Percentiles rank a stretch among this genome's conserved stretches.
Evolutionary conservation across 2,797 vertebrate species (phyloP).

Genomic region (Xyrichtys novacula): DNA sequence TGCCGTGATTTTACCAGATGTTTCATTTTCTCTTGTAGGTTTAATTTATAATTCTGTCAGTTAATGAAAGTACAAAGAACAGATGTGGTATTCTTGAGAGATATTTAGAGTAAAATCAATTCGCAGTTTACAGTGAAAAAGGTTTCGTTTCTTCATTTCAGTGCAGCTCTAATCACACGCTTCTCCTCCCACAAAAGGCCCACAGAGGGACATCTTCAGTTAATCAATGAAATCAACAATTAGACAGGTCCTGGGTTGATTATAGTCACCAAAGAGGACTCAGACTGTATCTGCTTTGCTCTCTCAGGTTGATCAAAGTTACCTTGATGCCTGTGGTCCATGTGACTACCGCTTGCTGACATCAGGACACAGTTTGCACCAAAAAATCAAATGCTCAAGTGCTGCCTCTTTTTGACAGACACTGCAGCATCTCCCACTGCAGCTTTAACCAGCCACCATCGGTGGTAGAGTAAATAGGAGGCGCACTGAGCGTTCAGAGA

Average conservation of each 20-base stretch:
- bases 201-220: neutral
- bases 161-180: neutral
- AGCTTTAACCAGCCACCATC: conserved; percentile 32
- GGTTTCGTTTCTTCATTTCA: conserved; percentile 2
- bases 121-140: neutral
- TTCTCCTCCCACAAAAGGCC: neutral
- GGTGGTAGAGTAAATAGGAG: conserved; percentile 49
- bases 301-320: no score
- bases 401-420: neutral
- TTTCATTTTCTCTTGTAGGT: neutral
- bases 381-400: conserved; percentile 1
- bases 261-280: neutral
- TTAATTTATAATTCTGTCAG: neutral
- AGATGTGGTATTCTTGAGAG: neutral
- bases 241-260: neutral
- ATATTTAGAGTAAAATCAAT: neutral
- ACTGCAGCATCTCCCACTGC: conserved; percentile 5
- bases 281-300: neutral
- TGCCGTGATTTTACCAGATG: neutral
- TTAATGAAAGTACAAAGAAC: neutral
- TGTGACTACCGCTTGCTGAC: neutral
- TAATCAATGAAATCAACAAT: neutral
- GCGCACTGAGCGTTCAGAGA: conserved; percentile 39
- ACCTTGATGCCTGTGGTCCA: no score
- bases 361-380: neutral